phyloP scores from a whole-genome alignment of 53 echinoderm and acorn worm genomes.

The Astropecten irregularis region DNA sequence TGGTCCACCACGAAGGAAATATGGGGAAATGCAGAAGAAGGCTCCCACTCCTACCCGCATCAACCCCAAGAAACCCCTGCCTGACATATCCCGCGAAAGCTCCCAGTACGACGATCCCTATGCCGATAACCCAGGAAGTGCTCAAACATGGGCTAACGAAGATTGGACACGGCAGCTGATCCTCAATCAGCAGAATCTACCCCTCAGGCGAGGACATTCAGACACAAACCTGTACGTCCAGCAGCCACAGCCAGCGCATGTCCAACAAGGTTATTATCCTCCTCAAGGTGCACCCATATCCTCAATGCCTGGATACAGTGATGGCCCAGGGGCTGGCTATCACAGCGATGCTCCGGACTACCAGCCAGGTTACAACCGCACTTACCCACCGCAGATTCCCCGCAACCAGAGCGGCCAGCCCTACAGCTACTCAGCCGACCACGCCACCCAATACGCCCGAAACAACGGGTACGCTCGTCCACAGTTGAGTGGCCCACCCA shows the following conservation, averaged over 20 bases:
- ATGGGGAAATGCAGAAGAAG: constrained; percentile 61
- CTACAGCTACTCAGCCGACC: constrained; percentile 91
- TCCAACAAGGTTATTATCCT: constrained; percentile 30
- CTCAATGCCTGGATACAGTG: not conserved
- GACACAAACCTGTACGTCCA: constrained; percentile 75
- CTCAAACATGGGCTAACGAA: constrained; percentile 58
- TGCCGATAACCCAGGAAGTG: constrained; percentile 49
- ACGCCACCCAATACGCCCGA: constrained; percentile 76
- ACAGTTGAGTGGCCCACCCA: constrained; percentile 33
- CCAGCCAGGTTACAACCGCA: constrained; percentile 8
- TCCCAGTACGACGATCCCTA: constrained; percentile 57
- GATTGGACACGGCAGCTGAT: constrained; percentile 74
- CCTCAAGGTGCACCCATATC: not conserved
- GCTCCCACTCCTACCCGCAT: constrained; percentile 32
- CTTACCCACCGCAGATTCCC: constrained; percentile 26
- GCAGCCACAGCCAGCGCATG: not conserved
- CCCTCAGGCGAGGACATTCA: constrained; percentile 74
- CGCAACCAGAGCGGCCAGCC: constrained; percentile 55
- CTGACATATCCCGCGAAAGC: constrained; percentile 75
- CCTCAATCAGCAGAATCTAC: constrained; percentile 65
- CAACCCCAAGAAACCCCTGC: constrained; percentile 78
- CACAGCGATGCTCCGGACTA: not conserved
- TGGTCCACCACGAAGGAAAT: constrained; percentile 66
- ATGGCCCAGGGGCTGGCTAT: constrained; percentile 3
- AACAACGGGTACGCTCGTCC: constrained; percentile 63